Evolutionary conservation across 2,888 invertebrate genomes (phyloP).

Genomic region (Clistopyga incitator): DNA sequence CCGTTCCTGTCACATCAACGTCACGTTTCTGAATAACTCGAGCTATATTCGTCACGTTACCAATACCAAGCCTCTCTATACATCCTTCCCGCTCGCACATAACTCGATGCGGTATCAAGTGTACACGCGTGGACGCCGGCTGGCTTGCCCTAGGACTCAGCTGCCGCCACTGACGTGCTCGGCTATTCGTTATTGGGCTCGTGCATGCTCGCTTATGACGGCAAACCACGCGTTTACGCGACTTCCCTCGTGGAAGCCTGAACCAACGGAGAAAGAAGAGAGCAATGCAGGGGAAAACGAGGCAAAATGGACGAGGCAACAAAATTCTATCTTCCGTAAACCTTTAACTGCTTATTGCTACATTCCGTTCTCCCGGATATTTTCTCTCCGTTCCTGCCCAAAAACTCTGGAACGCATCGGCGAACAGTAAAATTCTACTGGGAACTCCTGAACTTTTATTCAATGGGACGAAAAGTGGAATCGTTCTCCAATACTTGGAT

Average conservation of each 20-base stretch:
- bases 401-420: too few species aligned
- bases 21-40: slow-evolving; percentile 80
- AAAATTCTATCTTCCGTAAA: too few species aligned
- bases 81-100: slow-evolving; percentile 19
- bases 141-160: slow-evolving; percentile 4
- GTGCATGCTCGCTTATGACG: slow-evolving; percentile 11
- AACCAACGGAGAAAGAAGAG: slow-evolving; percentile 36
- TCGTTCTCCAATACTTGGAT: too few species aligned
- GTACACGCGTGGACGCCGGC: slow-evolving; percentile 5
- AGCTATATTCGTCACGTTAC: slow-evolving; percentile 76
- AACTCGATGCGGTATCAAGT: slow-evolving; percentile 38
- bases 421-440: too few species aligned
- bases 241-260: slow-evolving; percentile 2
- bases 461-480: too few species aligned
- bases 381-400: too few species aligned
- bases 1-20: slow-evolving; percentile 78
- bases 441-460: too few species aligned
- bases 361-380: too few species aligned
- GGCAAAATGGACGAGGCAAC: too few species aligned
- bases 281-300: neutral
- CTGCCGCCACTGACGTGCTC: too few species aligned
- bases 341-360: too few species aligned
- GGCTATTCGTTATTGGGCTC: neutral
- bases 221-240: slow-evolving; percentile 25
- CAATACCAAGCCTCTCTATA: slow-evolving; percentile 47